phyloP scores from a whole-genome alignment of 2,888 invertebrate species.

The Cryptocephalus primarius region DNA sequence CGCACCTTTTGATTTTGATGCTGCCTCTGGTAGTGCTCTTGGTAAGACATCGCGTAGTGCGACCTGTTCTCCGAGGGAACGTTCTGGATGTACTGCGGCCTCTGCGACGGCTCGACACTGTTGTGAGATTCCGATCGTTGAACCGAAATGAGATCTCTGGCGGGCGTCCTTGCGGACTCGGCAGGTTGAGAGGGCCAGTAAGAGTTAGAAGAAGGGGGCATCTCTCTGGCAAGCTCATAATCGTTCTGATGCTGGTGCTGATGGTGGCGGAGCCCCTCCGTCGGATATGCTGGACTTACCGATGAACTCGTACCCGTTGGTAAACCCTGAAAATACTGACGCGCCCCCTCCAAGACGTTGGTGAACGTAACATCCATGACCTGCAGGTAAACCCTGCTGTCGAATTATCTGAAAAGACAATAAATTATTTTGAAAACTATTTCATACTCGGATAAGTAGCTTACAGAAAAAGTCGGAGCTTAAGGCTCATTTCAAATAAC shows the following conservation, averaged over 20 bases:
- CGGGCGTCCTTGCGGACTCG: constrained; percentile 2
- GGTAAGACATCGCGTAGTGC: background rate
- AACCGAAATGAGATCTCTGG: constrained; percentile 11
- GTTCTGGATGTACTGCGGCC: constrained; percentile 1
- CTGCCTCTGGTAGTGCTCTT: background rate
- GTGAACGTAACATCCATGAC: constrained; percentile 69
- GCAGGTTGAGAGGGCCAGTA: constrained; percentile 18
- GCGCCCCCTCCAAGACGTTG: constrained; percentile 74
- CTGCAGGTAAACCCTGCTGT: constrained; percentile 36
- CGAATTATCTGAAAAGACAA: constrained; percentile 23
- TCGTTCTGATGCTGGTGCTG: constrained; percentile 4
- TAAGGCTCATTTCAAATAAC: background rate
- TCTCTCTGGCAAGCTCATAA: constrained; percentile 11
- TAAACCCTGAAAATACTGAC: constrained; percentile 73
- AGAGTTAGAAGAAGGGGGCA: constrained; percentile 21
- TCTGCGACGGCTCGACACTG: constrained; percentile 7
- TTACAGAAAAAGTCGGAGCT: background rate
- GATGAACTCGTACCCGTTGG: constrained; percentile 43
- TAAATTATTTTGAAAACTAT: background rate
- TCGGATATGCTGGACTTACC: constrained; percentile 25
- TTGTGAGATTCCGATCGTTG: background rate
- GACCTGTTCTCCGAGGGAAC: background rate
- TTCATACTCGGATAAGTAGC: background rate
- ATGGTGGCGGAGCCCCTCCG: constrained; percentile 12
- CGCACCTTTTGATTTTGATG: background rate